Base-by-base conservation (phyloP, 2,113 vertebrate species). In the Ailurus styani region DNA sequence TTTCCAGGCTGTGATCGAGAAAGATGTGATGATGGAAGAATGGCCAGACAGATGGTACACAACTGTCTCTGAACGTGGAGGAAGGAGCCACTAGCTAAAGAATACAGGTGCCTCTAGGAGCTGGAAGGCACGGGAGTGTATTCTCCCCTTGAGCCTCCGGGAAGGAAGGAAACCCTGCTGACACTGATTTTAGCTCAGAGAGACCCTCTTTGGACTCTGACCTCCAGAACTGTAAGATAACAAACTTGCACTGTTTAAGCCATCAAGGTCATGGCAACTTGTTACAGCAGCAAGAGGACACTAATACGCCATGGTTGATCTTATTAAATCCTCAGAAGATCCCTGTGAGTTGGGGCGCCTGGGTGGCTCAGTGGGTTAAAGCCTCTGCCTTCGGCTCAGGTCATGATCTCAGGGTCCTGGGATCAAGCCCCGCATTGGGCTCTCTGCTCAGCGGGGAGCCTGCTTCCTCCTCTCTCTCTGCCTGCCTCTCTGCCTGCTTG, bases 81-180 rank as follows among this genome's bases (percentile, higher is more conserved):
- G 23, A 75, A 50, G 55, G 11, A 34, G 31, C 57, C 29, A 0
- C 1, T 1, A 70, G 47, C 62, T 45, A 42, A 90, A 27, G 47
- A 45, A 14, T n/a, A 3, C 4, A 23, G 73, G 47, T 52, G 40
- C 23, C 20, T 87, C 17, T 92, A 25, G 34, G 31, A 90, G 7
- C 18, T 77, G 54, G 64, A n/a, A 40, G 25, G 10, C 5, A 13
- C 66, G 50, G 62, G 29, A 14, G 0, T 2, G 0, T 17, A 13
- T 57, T n/a, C 3, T 47, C 29, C 18, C 23, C 37, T 20, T 2
- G 31, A 75, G 13, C 14, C 15, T 78, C 66, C 12, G n/a, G 83
- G 42, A 89, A 25, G 42, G 45, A 78, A 47, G 5, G 6, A 18
- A 57, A 7, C 13, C n/a, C 52, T 45, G 10, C 27, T 2, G 8